Evolutionary conservation across 2,888 invertebrate genomes (phyloP), one percentile per base, ranked within the genome.

Genomic region (Ochlodes sylvanus): DNA sequence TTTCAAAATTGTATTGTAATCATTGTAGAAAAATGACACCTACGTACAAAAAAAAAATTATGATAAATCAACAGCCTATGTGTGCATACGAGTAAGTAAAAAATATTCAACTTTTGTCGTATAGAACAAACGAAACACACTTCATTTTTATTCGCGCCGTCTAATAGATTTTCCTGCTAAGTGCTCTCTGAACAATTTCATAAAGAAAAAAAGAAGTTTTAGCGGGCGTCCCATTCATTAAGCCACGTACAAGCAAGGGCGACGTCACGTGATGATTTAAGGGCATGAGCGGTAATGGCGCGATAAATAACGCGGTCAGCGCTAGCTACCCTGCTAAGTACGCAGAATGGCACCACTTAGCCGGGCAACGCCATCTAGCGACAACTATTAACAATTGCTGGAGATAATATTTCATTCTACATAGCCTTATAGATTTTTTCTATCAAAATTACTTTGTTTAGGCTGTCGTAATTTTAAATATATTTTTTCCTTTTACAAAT

Each of bases 201-300:
- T 88, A 86, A 88, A 87, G 85, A 86, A 87, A 85, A 85, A 88
- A 68, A 68, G 67, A 89, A 87, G 79, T 85, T 85, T 87, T 81
- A 69, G 80, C 71, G 72, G 81, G 77, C 84, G 82, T 83, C 87
- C 81, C 86, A 91, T 92, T 92, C 92, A 92, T 92, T 92, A 92
- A 83, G 79, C 86, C 73, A 87, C 88, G 87, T 88, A 87, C 88
- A 84, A 81, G 81, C 77, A 80, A 81, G 84, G 84, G 82, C 83
- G 84, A 82, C 83, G 93, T 92, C 93, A 89, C 87, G 88, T 84
- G 89, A 94, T 94, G 93, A 94, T 94, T 94, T 94, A 94, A 88
- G 84, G 89, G 85, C 78, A 84, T 80, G 81, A 82, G 84, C 88
- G 80, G 88, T 93, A 94, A 93, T 93, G 94, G 93, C 78, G 89